Evolutionary conservation across 2,113 vertebrate genomes (phyloP), one percentile per base, ranked within the genome.

Genomic region (Grammatotria lemairii): DNA sequence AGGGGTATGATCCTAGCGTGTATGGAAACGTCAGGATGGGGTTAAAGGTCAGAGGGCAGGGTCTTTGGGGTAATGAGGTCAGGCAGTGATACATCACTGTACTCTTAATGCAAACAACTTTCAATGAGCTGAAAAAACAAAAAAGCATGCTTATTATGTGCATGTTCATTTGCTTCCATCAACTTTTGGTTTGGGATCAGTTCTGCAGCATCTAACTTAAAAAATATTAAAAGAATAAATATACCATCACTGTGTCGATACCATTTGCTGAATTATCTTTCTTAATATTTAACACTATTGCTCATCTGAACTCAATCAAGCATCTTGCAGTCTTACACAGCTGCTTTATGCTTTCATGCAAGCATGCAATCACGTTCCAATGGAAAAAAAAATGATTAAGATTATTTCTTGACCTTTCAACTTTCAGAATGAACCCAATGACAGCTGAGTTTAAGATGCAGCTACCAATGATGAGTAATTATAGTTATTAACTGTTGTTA

Each of bases 21-120:
- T 90, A 38, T 4, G 28, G 73, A 88, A 87, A 89, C 2, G 19
- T 88, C 65, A 84, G 60, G 68, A 87, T 2, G 13, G 54, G 94
- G 86, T 93, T 38, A 93, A 35, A 83, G 93, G 93, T 79, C 87
- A 89, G 81, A 93, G 86, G 88, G 23, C 91, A 81, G 14, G 58
- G 35, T 82, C 70, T 93, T 87, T 26, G 53, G 68, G 53, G 55
- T 93, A 93, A 94, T 93, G 45, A 81, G 90, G 89, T 92, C 85
- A 91, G 91, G 93, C 94, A 93, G 82, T 94, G 93, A 96, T 92
- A 55, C 85, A 95, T 92, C 83, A 91, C 90, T 38, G 79, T 73
- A 85, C 75, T 23, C 26, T 53, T 31, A 81, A 87, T 90, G 58
- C 86, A 86, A 91, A 91, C 45, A 54, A 83, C 49, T 68, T 58